A percentile compares a stretch with the other conserved stretches of the same genome.
phyloP scores from a whole-genome alignment of 1,140 invertebrate genomes.

The Drosophila trapezifrons region DNA sequence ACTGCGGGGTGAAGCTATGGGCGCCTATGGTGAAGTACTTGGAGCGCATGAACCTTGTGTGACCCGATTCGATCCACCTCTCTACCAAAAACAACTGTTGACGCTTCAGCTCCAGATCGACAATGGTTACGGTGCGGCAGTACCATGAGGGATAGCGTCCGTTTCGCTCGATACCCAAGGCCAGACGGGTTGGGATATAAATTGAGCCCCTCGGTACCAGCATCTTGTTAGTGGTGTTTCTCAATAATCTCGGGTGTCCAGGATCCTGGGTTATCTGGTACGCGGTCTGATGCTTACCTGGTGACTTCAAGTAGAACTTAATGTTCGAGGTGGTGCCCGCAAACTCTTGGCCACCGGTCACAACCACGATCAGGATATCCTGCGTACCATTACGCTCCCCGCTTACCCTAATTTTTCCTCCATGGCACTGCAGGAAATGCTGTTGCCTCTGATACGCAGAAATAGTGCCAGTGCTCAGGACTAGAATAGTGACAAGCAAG shows the following conservation, averaged over 20 bases:
- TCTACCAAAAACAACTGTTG: slow-evolving; percentile 38
- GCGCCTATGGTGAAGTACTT: background rate
- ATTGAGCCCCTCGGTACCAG: slow-evolving; percentile 1
- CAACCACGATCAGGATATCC: slow-evolving; percentile 25
- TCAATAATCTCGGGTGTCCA: slow-evolving; percentile 3
- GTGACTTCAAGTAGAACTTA: slow-evolving; percentile 36
- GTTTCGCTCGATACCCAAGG: slow-evolving; percentile 10
- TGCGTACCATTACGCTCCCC: accelerated
- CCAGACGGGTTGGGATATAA: slow-evolving; percentile 36
- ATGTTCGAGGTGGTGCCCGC: slow-evolving; percentile 50
- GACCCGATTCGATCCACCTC: slow-evolving; percentile 19
- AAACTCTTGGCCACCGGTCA: slow-evolving; percentile 34
- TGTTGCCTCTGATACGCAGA: background rate
- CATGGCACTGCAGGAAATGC: background rate
- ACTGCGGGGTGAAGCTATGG: accelerated
- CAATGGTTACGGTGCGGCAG: slow-evolving; percentile 25
- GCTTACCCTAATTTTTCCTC: no score
- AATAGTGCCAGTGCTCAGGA: background rate
- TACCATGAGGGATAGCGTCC: slow-evolving; percentile 50
- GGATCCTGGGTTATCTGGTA: slow-evolving; percentile 40
- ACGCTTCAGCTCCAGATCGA: slow-evolving; percentile 3
- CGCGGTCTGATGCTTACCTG: background rate
- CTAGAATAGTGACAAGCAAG: background rate
- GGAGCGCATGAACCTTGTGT: slow-evolving; percentile 22
- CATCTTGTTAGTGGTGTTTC: slow-evolving; percentile 33